phyloP scores from a whole-genome alignment of 2,888 invertebrate genomes.

The Drosophila lutescens region DNA sequence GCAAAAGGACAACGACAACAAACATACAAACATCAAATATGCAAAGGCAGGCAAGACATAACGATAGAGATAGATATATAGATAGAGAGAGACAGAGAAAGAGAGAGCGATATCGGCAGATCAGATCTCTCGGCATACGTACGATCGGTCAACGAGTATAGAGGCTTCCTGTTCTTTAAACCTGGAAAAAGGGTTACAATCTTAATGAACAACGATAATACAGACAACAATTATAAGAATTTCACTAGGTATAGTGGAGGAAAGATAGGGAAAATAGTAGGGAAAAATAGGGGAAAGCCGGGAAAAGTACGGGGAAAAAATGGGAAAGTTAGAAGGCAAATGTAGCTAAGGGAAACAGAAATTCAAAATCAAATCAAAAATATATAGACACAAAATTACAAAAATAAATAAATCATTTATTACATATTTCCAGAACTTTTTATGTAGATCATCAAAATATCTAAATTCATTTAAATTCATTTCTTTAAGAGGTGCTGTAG shows the following conservation, averaged over 20 bases:
- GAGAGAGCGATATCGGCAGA: conserved; percentile 44
- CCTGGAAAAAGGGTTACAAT: conserved; percentile 83
- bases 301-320: neutral
- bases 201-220: conserved; percentile 77
- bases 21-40: conserved; percentile 32
- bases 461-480: too few relatives aligned
- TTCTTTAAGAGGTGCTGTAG: neutral
- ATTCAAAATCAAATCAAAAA: neutral
- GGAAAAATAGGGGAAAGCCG: neutral
- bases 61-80: conserved; percentile 21
- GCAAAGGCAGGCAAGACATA: conserved; percentile 36
- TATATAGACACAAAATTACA: neutral
- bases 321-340: neutral
- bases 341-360: conserved; percentile 4
- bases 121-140: conserved; percentile 81
- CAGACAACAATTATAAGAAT: conserved; percentile 65
- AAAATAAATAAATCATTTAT: neutral
- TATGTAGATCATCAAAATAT: too few relatives aligned
- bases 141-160: conserved; percentile 85
- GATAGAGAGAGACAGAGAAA: conserved; percentile 19
- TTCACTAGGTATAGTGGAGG: conserved; percentile 24
- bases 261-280: neutral
- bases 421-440: too few relatives aligned
- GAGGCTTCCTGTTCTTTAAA: conserved; percentile 85
- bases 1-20: conserved; percentile 17